Base-by-base conservation (phyloP, 2,113 vertebrate species). In the Micronycteris hirsuta region DNA sequence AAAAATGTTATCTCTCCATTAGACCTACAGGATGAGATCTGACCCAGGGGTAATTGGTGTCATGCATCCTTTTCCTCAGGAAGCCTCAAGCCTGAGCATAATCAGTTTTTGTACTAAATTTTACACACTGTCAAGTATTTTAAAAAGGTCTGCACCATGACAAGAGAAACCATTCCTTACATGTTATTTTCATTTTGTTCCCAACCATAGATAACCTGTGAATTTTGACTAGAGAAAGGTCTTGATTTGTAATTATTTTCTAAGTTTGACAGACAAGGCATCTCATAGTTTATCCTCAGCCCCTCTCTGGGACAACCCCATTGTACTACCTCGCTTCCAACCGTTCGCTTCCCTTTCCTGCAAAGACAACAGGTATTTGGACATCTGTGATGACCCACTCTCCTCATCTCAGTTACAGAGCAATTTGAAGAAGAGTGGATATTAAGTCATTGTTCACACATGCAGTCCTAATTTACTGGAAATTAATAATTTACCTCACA, bases 171-270 rank as follows among this genome's bases (percentile, higher is more conserved):
- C 28, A 80, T 19, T 82, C 33, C 16, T 78, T 43, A 45, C 3
- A 54, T 76, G 61, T 95, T 28, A 78, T 73, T 93, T 77, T 68
- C 58, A 96, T 67, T 93, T 88, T 82, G n/a, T 78, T 74, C 54
- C 74, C 28, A 90, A 76, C 19, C 61, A 89, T 1, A 89, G 61
- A 58, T 28, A 80, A 56, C n/a, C 26, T 65, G 24, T 24, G 45
- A 63, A 80, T 71, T 76, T 91, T 91, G 52, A 88, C 43, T 68
- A 81, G 0, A 89, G 28, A 71, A 85, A 26, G 9, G 61, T 52
- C 20, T 94, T 52, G 41, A 89, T 56, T 70, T 86, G 67, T 43
- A 54, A 87, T 73, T 67, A 90, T 80, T 67, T 92, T 92, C 81
- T 92, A 26, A 71, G n/a, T 84, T 90, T 90, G 31, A 78, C 92